Base-by-base conservation (phyloP, 2,113 vertebrate species). In the Grus americana region DNA sequence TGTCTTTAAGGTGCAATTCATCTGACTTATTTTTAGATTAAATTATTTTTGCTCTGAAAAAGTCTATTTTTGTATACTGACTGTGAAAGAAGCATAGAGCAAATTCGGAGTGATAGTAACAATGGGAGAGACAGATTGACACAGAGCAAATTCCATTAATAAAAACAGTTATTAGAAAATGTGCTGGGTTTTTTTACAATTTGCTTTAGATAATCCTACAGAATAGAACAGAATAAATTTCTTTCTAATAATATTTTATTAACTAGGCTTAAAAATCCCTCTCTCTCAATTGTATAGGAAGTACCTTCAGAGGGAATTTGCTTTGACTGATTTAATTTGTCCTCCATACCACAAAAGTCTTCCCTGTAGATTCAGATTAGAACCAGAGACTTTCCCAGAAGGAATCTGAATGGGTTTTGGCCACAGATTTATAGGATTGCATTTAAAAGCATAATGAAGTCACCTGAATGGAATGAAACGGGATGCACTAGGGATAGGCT, bases 31-130 rank as follows among this genome's bases (percentile, higher is more conserved):
- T 38, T 74, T 63, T 74, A 16, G 17, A 74, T 67, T 6, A 36
- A 91, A 30, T 67, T 63, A 59, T 78, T 92, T 95, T 74, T 93
- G 20, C 23, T 91, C 61, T 92, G 34, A 94, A 89, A 87, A 36
- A 22, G 16, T 49, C 38, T 61, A 1, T 52, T 84, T 88, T 57
- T 84, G 1, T 68, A 15, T 30, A 49, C 14, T 57, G 21, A 47
- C 44, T 89, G 44, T 40, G 90, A 46, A 30, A 84, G 55, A 80
- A 59, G 5, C 40, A 57, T 18, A 65, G 26, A 11, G 29, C n/a
- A 95, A 79, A 87, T 79, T 73, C 85, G 65, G 79, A 78, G 7
- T 15, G 26, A 71, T 8, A 59, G 23, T 38, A 18, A 57, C 52
- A 79, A 75, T 10, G 17, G 10, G 36, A 90, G 71, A 59, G 38